Percentiles rank a stretch among this genome's conserved stretches.
Conservation (phyloP, 2,888 invertebrate genomes). For the Malthinus seriepunctatus region DNA sequence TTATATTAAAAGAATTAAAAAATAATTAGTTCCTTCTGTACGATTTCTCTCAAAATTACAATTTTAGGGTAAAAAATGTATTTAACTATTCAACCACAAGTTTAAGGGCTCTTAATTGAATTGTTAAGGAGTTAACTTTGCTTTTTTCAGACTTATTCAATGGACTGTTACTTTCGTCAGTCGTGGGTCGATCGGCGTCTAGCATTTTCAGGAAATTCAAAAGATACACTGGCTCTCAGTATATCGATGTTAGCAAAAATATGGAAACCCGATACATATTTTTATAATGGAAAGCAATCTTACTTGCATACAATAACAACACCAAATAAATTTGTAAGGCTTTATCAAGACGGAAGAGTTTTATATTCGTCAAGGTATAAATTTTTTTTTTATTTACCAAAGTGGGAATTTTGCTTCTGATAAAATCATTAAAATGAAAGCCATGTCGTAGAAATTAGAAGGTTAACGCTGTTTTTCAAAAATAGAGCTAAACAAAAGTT, state of each 20-base stretch:
- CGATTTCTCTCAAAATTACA: too few species aligned
- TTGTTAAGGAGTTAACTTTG: neutral
- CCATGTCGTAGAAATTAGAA: too few species aligned
- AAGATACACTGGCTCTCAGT: slow-evolving; percentile 73
- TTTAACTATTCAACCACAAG: too few species aligned
- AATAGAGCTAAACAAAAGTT: too few species aligned
- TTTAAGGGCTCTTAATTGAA: too few species aligned
- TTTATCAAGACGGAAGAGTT: slow-evolving; percentile 73
- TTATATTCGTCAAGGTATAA: slow-evolving; percentile 73
- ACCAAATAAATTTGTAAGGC: slow-evolving; percentile 82
- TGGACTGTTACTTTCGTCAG: slow-evolving; percentile 88
- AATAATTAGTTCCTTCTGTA: too few species aligned
- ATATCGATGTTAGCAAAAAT: slow-evolving; percentile 79
- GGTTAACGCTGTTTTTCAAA: too few species aligned
- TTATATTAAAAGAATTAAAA: too few species aligned
- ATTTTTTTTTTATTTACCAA: neutral
- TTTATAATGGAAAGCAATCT: slow-evolving; percentile 81
- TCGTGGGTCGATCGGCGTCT: slow-evolving; percentile 80
- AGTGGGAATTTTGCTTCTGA: neutral
- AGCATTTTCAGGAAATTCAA: slow-evolving; percentile 66
- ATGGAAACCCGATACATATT: slow-evolving; percentile 88
- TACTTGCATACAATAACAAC: slow-evolving; percentile 84
- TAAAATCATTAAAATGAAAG: neutral
- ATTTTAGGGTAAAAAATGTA: too few species aligned
- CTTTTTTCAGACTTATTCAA: slow-evolving; percentile 71